phyloP scores from a whole-genome alignment of 2,797 vertebrate species.

The Corythornis leucogaster region DNA sequence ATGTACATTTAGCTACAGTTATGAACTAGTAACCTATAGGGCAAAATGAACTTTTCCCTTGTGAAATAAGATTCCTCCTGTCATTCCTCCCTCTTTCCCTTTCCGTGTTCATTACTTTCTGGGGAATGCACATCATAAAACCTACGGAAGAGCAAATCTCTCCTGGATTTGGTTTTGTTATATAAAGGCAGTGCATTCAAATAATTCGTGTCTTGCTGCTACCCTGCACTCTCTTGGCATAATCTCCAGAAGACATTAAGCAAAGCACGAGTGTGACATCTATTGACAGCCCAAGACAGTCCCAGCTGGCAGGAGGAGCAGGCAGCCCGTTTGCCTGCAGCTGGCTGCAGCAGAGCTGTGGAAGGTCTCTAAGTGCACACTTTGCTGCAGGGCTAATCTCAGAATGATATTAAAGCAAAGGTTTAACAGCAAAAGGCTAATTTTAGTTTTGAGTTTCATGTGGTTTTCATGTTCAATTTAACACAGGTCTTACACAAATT shows the following conservation, averaged over 20 bases:
- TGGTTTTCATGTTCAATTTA: accelerated
- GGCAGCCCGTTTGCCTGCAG: neutral
- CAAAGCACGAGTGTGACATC: conserved; percentile 70
- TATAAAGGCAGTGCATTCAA: conserved; percentile 30
- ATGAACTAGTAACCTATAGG: neutral
- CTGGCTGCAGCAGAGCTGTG: neutral
- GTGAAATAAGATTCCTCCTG: neutral
- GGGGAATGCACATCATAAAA: neutral
- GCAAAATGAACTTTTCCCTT: conserved; percentile 11
- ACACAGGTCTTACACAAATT: neutral
- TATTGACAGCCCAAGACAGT: conserved; percentile 28
- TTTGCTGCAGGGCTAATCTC: neutral
- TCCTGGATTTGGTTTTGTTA: neutral
- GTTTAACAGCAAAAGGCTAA: neutral
- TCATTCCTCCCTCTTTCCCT: neutral
- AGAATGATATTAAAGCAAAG: neutral
- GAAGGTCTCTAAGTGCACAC: neutral
- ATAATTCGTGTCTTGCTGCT: conserved; percentile 27
- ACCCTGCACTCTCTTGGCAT: neutral
- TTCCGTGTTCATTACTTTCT: neutral
- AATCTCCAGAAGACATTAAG: neutral
- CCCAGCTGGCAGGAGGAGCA: neutral
- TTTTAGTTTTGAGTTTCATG: neutral
- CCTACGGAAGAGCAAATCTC: conserved; percentile 26
- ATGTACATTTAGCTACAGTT: neutral